Base-by-base conservation (phyloP, 2,797 vertebrate species). In the Enteromius afrohamiltoni region DNA sequence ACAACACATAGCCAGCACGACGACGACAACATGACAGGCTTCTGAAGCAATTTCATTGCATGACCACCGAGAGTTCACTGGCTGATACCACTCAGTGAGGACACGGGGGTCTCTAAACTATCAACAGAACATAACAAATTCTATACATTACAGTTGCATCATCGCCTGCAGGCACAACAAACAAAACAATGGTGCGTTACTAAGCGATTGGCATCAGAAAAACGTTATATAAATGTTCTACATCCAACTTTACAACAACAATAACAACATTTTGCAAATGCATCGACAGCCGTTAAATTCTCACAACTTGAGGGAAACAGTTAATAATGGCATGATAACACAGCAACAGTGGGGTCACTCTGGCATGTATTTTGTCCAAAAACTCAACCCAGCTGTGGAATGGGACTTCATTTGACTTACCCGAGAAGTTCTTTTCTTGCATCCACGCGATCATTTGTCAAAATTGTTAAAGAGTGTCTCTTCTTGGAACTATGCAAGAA, bases 401-500 rank as follows among this genome's bases (percentile, higher is more conserved):
- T 86, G 73, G 55, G 91, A 91, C 91, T 92, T 89, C 90, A 86
- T 83, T 71, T 86, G 71, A 88, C 91, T 92, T 91, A 91, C 91
- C 90, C 85, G 79, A 40, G 65, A 79, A 85, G 79, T 87, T 86
- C 53, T 84, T 69, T 77, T 85, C 77, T 40, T 89, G 77, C 74
- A 90, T 89, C 78, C 88, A 83, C 85, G 71, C 83, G 77, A 86
- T 75, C 76, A 79, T 89, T 88, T 89, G 82, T 91, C 77, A 87
- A 85, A 86, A 84, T 87, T 84, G 83, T 81, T 77, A 64, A 85
- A 83, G 49, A 76, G 86, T 81, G 74, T 87, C 85, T 82, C 91
- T 92, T 90, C 91, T 78, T 93, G 94, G 90, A 95, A 94, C 94
- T 94, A 94, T 95, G 94, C 93, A 95, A 96, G 93, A 96, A 96